Base-by-base conservation (phyloP, 2,113 vertebrate genomes). In the Sisor rabdophorus region DNA sequence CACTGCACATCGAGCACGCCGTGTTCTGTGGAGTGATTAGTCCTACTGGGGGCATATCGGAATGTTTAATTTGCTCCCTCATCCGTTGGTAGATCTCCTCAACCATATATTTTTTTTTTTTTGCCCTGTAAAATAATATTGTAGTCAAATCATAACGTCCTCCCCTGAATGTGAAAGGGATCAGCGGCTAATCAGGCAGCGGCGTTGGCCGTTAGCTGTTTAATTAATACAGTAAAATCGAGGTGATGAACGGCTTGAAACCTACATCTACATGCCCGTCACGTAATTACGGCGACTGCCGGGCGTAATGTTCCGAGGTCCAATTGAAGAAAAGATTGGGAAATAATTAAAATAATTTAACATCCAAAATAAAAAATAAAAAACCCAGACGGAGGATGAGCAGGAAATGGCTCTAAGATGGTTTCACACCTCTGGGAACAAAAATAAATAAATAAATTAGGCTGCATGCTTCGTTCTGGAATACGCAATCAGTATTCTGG, bases 211-310 rank as follows among this genome's bases (percentile, higher is more conserved):
- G 65, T 86, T 83, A 80, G 73, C 22, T 52, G 56, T 59, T 70
- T 85, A 84, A 85, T 87, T 85, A 84, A 81, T 81, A 77, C 64
- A 73, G 79, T 30, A 71, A 65, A 44, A 80, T 47, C 63, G 73
- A 82, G 79, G 78, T 83, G 81, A 85, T 78, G 83, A 81, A 80
- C 79, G 75, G 64, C 76, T 76, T 76, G 40, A 77, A 79, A 79
- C 77, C 80, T 92, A n/a, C n/a, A 92, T 92, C 89, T 89, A 89
- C 71, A 83, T 87, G 89, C 90, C 87, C 87, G 87, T 90, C 89
- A 89, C 87, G 84, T 93, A 94, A 92, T 93, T 92, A 89, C 88
- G 84, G 91, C 93, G 91, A 91, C 93, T 91, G 91, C 92, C 92
- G 91, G 91, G 90, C 91, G 91, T 93, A 93, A 93, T 92, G 90